A percentile compares a stretch with the other conserved stretches of the same genome.
Evolutionary conservation across 2,888 invertebrate species (phyloP).

Genomic region (Penaeus monodon): DNA sequence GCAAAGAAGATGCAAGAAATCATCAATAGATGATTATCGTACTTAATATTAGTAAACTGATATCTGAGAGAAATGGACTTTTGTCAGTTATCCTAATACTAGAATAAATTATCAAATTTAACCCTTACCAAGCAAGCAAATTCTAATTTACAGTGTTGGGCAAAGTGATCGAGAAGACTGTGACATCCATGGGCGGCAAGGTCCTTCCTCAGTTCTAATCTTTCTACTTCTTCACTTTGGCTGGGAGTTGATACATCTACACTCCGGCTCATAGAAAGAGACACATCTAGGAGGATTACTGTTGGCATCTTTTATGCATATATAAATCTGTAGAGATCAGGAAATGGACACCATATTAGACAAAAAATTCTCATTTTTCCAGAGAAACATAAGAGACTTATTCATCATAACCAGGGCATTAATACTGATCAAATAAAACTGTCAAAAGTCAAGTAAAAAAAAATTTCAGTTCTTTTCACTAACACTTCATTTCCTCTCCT

Average conservation of each 20-base stretch:
- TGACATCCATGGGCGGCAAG: slow-evolving; percentile 79
- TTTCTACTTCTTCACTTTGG: slow-evolving; percentile 73
- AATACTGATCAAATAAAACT: too few species aligned
- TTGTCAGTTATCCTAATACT: background rate
- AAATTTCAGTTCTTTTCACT: too few species aligned
- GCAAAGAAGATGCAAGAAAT: slow-evolving; percentile 54
- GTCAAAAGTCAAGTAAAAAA: too few species aligned
- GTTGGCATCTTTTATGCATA: slow-evolving; percentile 76
- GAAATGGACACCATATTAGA: too few species aligned
- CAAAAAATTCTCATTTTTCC: too few species aligned
- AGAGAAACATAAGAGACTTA: too few species aligned
- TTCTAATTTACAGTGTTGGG: slow-evolving; percentile 78
- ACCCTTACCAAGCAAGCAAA: slow-evolving; percentile 78
- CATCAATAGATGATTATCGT: slow-evolving; percentile 2
- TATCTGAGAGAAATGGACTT: background rate
- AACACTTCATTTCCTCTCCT: too few species aligned
- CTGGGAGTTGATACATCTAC: slow-evolving; percentile 72
- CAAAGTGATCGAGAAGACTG: slow-evolving; percentile 77
- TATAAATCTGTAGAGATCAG: too few species aligned
- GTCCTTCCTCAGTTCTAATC: slow-evolving; percentile 20
- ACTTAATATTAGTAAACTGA: background rate
- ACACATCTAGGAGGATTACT: slow-evolving; percentile 79
- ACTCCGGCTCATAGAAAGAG: slow-evolving; percentile 79
- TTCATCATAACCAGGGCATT: too few species aligned
- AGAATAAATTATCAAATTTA: slow-evolving; percentile 32